A percentile compares a stretch with the other conserved stretches of the same genome.
Conservation (phyloP, 2,113 vertebrate species). For the Rhineura floridana region DNA sequence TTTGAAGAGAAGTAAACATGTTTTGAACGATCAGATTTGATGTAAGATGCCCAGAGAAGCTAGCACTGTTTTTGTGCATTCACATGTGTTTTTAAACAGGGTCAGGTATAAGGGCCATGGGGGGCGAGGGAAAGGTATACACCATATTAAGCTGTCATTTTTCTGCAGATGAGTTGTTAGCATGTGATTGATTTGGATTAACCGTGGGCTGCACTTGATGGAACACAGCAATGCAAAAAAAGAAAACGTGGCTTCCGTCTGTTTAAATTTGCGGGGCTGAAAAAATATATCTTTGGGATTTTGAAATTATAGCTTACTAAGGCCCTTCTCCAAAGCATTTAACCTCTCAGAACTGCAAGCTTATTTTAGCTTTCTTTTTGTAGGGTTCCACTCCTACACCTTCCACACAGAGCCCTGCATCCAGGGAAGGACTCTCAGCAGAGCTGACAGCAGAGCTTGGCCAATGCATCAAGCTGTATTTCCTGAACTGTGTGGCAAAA, state of each 20-base stretch:
- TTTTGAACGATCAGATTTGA: neutral
- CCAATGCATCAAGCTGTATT: neutral
- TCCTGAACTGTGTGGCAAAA: neutral
- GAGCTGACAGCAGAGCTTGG: neutral
- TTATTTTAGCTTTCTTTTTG: slow-evolving; percentile 32
- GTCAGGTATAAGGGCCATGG: neutral
- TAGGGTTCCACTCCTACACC: neutral
- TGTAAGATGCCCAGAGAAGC: neutral
- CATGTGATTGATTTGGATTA: slow-evolving; percentile 1
- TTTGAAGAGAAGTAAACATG: slow-evolving; percentile 14
- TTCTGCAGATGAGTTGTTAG: slow-evolving; percentile 1
- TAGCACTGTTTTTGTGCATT: neutral
- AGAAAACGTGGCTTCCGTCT: neutral
- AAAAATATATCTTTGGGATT: neutral
- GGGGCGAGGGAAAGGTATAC: neutral
- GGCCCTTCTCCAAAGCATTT: neutral
- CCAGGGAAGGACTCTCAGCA: neutral
- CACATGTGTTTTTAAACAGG: neutral
- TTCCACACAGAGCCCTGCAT: neutral
- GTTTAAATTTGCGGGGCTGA: neutral
- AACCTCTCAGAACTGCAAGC: neutral
- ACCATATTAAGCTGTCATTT: slow-evolving; percentile 33
- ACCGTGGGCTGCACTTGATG: neutral
- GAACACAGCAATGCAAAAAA: neutral
- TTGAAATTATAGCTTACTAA: slow-evolving; percentile 14